Evolutionary conservation across 2,888 invertebrate species (phyloP), one percentile per base, ranked within the genome.

Genomic region (Cephus rjabovi): DNA sequence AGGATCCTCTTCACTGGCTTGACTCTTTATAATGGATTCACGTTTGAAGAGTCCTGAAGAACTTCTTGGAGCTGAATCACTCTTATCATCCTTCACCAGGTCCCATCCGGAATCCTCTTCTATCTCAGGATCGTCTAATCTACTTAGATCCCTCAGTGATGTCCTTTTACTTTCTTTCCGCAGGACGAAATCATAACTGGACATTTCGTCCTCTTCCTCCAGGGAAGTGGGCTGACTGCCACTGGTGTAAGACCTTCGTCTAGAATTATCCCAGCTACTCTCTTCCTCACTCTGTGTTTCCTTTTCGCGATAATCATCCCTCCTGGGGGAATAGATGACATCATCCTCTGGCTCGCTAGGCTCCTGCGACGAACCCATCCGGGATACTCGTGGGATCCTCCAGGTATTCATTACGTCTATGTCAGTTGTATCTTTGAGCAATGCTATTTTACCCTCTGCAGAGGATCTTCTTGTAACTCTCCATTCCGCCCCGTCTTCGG

Each of bases 1-100:
- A 0, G 91, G 90, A 80, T 91, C 91, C 73, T 91, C 91, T 79
- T 91, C 91, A 77, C 91, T 91, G 1, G 91, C 91, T 82, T 91
- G 91, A 80, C 91, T 91, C 83, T 89, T 91, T 11, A 91, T 81
- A n/a, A 91, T 91, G 0, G 91, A 91, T 75, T 90, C 91, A 9
- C 91, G 84, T 79, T 91, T 91, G 69, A 88, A 90, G 34, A 91
- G 81, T 35, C 90, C 91, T 3, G 86, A 81, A 34, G 85, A 82
- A 15, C 84, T 81, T 9, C 84, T 78, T n/a, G 84, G 79, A 23
- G 77, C 82, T 0, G 81, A 76, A 34, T 82, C 82, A 0, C 73
- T 69, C 31, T 80, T 73, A 3, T 85, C 79, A 1, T 82, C 82
- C 15, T 81, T 82, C 1, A 82, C 81, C 1, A 84, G 78, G 31